phyloP scores from a whole-genome alignment of 2,888 invertebrate genomes.

The Drosophila falleni region DNA sequence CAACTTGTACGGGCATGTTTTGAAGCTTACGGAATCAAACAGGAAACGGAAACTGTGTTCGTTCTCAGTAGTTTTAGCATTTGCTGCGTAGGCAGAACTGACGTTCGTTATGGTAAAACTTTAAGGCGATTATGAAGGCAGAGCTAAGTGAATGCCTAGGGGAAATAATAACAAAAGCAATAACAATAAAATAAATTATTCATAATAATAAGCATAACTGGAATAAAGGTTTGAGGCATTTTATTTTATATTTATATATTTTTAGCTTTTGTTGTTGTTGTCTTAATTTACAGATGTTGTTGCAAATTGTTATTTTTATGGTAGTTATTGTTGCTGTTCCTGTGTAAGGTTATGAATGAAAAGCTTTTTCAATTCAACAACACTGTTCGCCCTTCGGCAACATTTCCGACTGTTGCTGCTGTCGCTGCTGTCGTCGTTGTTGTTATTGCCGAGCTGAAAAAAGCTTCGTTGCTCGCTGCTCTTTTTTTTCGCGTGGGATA shows the following conservation, averaged over 20 bases:
- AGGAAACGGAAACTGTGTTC: slow-evolving; percentile 33
- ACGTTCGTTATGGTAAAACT: slow-evolving; percentile 37
- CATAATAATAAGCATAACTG: slow-evolving; percentile 19
- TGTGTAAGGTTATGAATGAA: slow-evolving; percentile 84
- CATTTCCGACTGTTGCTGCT: slow-evolving; percentile 37
- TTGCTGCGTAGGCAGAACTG: slow-evolving; percentile 48
- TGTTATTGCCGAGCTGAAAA: slow-evolving; percentile 15
- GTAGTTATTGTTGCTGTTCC: slow-evolving; percentile 40
- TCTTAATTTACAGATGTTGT: slow-evolving; percentile 11
- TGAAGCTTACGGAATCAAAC: slow-evolving; percentile 51
- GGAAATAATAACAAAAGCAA: neutral
- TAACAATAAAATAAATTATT: slow-evolving; percentile 1
- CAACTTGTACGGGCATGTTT: slow-evolving; percentile 43
- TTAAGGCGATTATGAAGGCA: slow-evolving; percentile 66
- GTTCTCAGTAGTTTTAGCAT: slow-evolving; percentile 22
- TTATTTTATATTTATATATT: slow-evolving; percentile 1
- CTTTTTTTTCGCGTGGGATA: slow-evolving; percentile 23
- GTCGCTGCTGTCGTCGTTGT: neutral
- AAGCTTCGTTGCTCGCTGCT: slow-evolving; percentile 35
- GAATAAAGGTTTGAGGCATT: slow-evolving; percentile 4
- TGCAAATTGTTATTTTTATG: slow-evolving; percentile 14
- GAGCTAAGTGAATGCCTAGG: slow-evolving; percentile 15
- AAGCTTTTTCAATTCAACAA: slow-evolving; percentile 76
- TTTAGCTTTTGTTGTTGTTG: neutral
- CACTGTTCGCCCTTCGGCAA: slow-evolving; percentile 47